Conservation (phyloP, 2,113 vertebrate genomes). For the Egretta garzetta region DNA sequence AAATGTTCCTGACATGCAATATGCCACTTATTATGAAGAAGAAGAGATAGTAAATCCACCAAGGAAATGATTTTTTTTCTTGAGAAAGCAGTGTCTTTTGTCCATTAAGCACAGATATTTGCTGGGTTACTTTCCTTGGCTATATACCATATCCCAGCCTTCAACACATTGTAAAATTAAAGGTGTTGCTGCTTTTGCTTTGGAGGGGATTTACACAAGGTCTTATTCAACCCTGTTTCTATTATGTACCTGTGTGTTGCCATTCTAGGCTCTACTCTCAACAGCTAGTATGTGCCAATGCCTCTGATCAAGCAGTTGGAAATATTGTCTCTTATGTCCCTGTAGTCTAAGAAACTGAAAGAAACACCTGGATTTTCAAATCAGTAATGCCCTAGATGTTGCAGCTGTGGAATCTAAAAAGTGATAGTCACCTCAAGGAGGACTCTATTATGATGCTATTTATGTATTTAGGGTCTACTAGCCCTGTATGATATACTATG, state of each 20-base stretch:
- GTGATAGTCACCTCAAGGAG: neutral
- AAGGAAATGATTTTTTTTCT: neutral
- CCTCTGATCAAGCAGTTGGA: neutral
- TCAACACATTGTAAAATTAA: neutral
- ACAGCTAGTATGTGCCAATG: neutral
- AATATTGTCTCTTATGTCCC: neutral
- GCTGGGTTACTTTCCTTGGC: neutral
- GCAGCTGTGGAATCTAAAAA: neutral
- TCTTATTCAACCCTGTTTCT: neutral
- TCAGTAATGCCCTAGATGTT: neutral
- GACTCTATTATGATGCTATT: neutral
- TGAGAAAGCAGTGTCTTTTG: neutral
- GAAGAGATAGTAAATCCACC: neutral
- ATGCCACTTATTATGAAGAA: neutral
- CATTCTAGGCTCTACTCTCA: neutral
- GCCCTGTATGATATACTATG: neutral
- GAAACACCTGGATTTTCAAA: neutral
- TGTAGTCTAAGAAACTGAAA: neutral
- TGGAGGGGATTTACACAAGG: neutral
- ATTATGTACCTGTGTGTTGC: neutral
- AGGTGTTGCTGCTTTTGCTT: neutral
- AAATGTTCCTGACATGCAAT: slow-evolving; percentile 9
- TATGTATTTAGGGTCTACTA: neutral
- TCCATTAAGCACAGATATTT: neutral
- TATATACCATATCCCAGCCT: accelerated